Conservation (phyloP, 2,888 invertebrate species). For the Eumerus sabulonum region DNA sequence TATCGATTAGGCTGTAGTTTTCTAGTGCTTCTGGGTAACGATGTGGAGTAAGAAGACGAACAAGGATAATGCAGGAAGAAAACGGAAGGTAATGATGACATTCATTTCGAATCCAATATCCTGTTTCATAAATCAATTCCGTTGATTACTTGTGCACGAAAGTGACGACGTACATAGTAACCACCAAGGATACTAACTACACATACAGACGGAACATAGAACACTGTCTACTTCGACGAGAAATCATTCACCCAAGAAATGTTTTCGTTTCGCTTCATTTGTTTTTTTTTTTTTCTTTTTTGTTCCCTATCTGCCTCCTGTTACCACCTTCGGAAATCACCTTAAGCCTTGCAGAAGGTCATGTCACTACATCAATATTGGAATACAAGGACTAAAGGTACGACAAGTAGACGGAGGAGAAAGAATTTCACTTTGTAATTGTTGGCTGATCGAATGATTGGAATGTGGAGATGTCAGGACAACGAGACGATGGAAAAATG, state of each 20-base stretch:
- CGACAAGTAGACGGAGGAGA: not conserved
- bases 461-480: too few relatives aligned
- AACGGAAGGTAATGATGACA: conserved; percentile 70
- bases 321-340: too few relatives aligned
- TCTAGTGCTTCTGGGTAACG: not conserved
- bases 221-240: conserved; percentile 31
- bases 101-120: conserved; percentile 71
- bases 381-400: conserved; percentile 9
- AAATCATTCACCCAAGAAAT: conserved; percentile 30
- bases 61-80: conserved; percentile 35
- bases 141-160: conserved; percentile 68
- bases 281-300: not conserved
- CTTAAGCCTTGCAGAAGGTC: conserved; percentile 33
- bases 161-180: conserved; percentile 51
- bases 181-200: conserved; percentile 29
- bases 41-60: not conserved
- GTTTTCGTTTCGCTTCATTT: not conserved
- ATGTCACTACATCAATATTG: conserved; percentile 37
- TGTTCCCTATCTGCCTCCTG: not conserved
- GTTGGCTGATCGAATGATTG: conserved; percentile 37
- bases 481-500: too few relatives aligned
- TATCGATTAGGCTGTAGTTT: conserved; percentile 37
- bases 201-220: conserved; percentile 9
- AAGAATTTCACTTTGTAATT: conserved; percentile 52
- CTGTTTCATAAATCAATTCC: conserved; percentile 70